Conservation (phyloP, 2,797 vertebrate genomes). For the Amphiprion clarkii region DNA sequence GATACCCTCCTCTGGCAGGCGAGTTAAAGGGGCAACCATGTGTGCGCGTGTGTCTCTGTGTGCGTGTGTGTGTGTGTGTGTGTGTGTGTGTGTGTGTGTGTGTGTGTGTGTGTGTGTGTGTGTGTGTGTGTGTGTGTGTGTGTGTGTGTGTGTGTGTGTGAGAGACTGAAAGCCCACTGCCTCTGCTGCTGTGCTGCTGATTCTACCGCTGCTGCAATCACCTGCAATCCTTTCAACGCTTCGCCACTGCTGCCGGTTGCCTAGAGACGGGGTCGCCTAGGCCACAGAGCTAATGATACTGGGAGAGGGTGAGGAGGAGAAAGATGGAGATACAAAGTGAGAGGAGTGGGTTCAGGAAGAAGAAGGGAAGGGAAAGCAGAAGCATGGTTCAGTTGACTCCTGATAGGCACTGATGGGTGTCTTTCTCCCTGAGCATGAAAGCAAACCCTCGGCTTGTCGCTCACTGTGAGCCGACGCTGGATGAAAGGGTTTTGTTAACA, state of each 20-base stretch:
- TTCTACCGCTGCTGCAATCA: slow-evolving; percentile 86
- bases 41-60: slow-evolving; percentile 29
- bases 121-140: slow-evolving; percentile 39
- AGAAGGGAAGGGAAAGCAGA: neutral
- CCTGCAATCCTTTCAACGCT: slow-evolving; percentile 85
- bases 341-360: slow-evolving; percentile 6
- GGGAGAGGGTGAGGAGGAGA: slow-evolving; percentile 55
- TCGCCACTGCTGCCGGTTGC: slow-evolving; percentile 77
- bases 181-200: slow-evolving; percentile 57
- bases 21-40: slow-evolving; percentile 40
- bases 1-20: slow-evolving; percentile 64
- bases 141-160: slow-evolving; percentile 36
- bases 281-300: slow-evolving; percentile 65
- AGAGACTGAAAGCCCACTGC: slow-evolving; percentile 51
- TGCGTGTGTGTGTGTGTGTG: slow-evolving; percentile 32
- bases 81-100: slow-evolving; percentile 39
- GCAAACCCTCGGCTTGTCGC: neutral
- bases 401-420: too few species aligned
- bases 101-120: slow-evolving; percentile 21
- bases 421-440: slow-evolving; percentile 11
- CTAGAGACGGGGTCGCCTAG: slow-evolving; percentile 80
- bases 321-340: slow-evolving; percentile 35
- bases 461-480: neutral
- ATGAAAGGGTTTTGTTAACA: neutral
- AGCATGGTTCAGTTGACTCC: neutral